phyloP scores from a whole-genome alignment of 2,888 invertebrate genomes.

The Fragum sueziense region DNA sequence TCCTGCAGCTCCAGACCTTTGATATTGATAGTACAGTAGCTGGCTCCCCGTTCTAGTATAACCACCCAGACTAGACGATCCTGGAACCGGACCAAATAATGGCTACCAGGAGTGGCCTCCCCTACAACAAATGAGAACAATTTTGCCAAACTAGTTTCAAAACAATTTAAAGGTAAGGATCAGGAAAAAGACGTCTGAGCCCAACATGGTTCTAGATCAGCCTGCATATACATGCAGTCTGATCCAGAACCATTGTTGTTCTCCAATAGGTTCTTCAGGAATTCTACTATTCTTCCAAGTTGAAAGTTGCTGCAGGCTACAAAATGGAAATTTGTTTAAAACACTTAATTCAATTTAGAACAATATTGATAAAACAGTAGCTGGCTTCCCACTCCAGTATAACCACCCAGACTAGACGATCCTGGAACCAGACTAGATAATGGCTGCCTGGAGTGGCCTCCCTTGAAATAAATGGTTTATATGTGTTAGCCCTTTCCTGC shows the following conservation, averaged over 20 bases:
- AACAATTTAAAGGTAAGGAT: no score
- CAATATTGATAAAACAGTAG: constrained; percentile 79
- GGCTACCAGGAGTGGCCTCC: constrained; percentile 81
- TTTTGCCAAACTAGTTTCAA: no score
- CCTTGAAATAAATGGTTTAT: constrained; percentile 78
- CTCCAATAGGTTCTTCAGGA: no score
- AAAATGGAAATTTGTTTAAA: no score
- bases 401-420: constrained; percentile 82
- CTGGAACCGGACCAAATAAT: constrained; percentile 83
- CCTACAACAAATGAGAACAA: constrained; percentile 74
- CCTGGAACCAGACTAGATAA: constrained; percentile 83
- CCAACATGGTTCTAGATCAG: no score
- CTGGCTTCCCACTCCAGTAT: constrained; percentile 82
- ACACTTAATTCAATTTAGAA: no score
- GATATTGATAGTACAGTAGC: constrained; percentile 79
- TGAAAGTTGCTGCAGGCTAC: no score
- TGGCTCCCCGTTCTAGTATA: constrained; percentile 82
- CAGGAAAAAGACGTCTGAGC: no score
- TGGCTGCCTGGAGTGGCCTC: constrained; percentile 81
- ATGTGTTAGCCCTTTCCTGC: no score
- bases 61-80: constrained; percentile 83
- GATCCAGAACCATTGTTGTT: no score
- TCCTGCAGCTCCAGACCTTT: constrained; percentile 83
- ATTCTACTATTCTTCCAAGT: no score
- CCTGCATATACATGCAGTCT: no score